Evolutionary conservation across 1,140 invertebrate species (phyloP), one percentile per base, ranked within the genome.

Genomic region (Trigoniulus corallinus): DNA sequence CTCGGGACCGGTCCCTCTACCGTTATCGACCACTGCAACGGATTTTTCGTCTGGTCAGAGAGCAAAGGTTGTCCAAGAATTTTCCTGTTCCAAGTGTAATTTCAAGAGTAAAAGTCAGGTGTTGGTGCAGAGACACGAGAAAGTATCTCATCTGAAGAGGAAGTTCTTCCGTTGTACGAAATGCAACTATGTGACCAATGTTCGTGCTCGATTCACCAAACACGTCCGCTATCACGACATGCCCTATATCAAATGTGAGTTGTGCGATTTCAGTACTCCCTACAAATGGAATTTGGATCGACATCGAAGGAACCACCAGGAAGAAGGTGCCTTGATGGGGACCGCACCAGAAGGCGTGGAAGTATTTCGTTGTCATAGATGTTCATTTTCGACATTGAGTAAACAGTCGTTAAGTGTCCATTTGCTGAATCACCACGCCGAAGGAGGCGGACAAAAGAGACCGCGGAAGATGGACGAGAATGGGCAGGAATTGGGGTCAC

Each of bases 221-320:
- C 89, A 94, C 62, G 82, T 89, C n/a, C 91, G 89, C 60, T 88
- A 91, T 61, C 85, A 92, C 66, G 85, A 83, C 37, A 84, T 88
- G 80, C 85, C 85, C 47, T 87, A 87, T 78, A 88, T 88, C 54
- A 88, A 93, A 64, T 96, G 91, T 67, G 79, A 80, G 42, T 80
- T 83, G 60, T 96, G 91, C 68, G 85, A 89, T 59, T 96, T 94
- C 64, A 78, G 82, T 47, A 92, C 88, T 7, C 83, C 88, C 3
- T 88, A 89, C 69, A 88, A 88, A 65, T 88, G 85, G 79, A 93
- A 93, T 67, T 74, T 92, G 63, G 88, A 94, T 61, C 74, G 89
- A 15, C 89, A 96, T 62, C 84, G 84, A 67, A 81, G 85, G 64
- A 92, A 91, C 62, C 91, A 95, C 62, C 81, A 77, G 40, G 82